These are phyloP conservation scores for Pseudococcus longispinus DNA, from an alignment of 2,888 invertebrate genomes.

Conservation along the genomic window DNA sequence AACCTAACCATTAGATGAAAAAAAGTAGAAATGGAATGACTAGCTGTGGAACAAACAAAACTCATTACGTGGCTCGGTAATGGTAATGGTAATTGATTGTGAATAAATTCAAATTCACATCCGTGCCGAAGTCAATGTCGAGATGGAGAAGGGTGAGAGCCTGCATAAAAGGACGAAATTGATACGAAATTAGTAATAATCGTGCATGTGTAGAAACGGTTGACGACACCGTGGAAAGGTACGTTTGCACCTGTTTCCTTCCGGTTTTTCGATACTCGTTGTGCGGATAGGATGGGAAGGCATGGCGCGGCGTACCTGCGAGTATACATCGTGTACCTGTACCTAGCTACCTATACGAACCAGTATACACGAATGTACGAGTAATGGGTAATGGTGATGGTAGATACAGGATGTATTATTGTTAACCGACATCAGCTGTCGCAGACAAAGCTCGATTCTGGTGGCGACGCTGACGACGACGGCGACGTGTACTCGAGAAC, in stretches of 20 bases:
- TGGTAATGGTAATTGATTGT: background rate
- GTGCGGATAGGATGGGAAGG: background rate
- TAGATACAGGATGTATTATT: slow-evolving; percentile 42
- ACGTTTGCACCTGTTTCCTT: slow-evolving; percentile 52
- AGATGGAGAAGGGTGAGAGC: background rate
- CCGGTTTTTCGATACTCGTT: slow-evolving; percentile 39
- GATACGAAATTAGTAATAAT: slow-evolving; percentile 17
- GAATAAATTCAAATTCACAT: slow-evolving; percentile 11
- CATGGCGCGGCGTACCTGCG: background rate
- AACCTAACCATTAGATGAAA: background rate
- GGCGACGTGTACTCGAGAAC: background rate
- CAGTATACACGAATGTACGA: background rate
- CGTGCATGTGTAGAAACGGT: background rate
- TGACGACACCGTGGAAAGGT: slow-evolving; percentile 19
- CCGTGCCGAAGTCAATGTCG: background rate
- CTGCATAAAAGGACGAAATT: background rate
- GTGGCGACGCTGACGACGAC: background rate
- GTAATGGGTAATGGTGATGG: background rate
- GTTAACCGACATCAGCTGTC: slow-evolving; percentile 49
- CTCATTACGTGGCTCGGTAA: background rate
- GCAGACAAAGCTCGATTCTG: slow-evolving; percentile 3
- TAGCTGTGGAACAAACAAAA: background rate
- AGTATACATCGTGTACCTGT: background rate
- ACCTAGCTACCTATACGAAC: background rate
- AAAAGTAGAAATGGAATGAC: background rate